These are phyloP conservation scores for Platycnemis pennipes DNA, from an alignment of 2,888 invertebrate species.

Conservation along the genomic window DNA sequence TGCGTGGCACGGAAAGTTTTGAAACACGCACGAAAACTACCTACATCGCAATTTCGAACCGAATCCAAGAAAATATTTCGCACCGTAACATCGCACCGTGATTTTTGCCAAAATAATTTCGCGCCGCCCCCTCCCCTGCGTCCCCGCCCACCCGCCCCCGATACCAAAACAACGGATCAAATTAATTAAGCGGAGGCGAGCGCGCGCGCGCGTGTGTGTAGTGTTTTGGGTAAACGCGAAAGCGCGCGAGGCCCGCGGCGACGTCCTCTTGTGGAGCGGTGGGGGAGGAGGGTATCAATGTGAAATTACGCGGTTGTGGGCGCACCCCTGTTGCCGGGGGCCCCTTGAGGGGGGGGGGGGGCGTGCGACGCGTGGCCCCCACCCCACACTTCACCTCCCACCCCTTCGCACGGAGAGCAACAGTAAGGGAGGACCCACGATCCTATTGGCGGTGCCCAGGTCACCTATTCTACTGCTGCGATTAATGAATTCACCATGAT, in stretches of 20 bases:
- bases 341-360: background rate
- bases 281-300: background rate
- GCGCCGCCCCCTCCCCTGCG: background rate
- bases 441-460: too few relatives aligned
- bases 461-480: too few relatives aligned
- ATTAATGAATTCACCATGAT: too few relatives aligned
- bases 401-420: too few relatives aligned
- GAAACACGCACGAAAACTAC: too few relatives aligned
- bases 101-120: too few relatives aligned
- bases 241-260: background rate
- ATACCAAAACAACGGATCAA: slow-evolving; percentile 11
- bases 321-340: background rate
- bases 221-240: slow-evolving; percentile 22
- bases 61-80: too few relatives aligned
- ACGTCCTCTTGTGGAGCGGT: background rate
- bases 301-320: background rate
- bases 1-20: too few relatives aligned
- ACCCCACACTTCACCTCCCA: too few relatives aligned
- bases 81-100: too few relatives aligned
- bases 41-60: too few relatives aligned
- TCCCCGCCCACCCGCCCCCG: background rate
- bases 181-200: slow-evolving; percentile 8
- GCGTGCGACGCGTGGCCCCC: background rate
- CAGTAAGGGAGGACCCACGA: too few relatives aligned
- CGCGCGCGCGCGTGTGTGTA: background rate